These are phyloP conservation scores for Protula sp. DNA, from an alignment of 2,888 invertebrate genomes.

Conservation along the genomic window DNA sequence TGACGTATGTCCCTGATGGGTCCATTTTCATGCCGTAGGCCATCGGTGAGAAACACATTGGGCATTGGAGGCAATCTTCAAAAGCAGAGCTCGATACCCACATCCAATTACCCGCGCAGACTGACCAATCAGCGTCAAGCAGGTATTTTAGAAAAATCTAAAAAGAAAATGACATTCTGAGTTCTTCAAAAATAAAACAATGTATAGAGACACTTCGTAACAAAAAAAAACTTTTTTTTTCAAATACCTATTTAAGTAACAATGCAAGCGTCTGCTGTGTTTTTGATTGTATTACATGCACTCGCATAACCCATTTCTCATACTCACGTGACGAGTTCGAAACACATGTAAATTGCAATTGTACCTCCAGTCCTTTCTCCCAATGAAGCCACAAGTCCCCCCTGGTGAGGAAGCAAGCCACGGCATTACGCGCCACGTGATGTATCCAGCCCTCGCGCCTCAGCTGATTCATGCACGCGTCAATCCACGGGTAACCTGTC, in stretches of 20 bases:
- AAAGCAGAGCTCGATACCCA: constrained; percentile 50
- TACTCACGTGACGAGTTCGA: no score
- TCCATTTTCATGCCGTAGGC: constrained; percentile 45
- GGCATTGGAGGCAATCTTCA: constrained; percentile 44
- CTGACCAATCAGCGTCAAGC: constrained; percentile 49
- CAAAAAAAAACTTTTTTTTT: no score
- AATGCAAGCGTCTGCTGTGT: no score
- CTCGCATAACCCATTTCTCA: no score
- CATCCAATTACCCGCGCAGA: constrained; percentile 52
- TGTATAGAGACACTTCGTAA: no score
- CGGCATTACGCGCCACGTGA: constrained; percentile 42
- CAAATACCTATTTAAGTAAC: no score
- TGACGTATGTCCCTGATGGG: constrained; percentile 39
- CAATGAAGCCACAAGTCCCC: constrained; percentile 47
- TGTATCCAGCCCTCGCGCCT: constrained; percentile 46
- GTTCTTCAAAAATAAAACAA: no score
- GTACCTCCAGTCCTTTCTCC: constrained; percentile 43
- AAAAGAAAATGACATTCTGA: no score
- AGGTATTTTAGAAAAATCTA: constrained; percentile 42
- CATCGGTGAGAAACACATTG: constrained; percentile 44
- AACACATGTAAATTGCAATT: no score
- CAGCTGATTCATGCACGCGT: constrained; percentile 47
- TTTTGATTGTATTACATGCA: no score
- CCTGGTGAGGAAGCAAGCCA: constrained; percentile 44
- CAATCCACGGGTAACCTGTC: constrained; percentile 52